Evolutionary conservation across 2,888 invertebrate genomes (phyloP).

Genomic region (Eilema griseolum): DNA sequence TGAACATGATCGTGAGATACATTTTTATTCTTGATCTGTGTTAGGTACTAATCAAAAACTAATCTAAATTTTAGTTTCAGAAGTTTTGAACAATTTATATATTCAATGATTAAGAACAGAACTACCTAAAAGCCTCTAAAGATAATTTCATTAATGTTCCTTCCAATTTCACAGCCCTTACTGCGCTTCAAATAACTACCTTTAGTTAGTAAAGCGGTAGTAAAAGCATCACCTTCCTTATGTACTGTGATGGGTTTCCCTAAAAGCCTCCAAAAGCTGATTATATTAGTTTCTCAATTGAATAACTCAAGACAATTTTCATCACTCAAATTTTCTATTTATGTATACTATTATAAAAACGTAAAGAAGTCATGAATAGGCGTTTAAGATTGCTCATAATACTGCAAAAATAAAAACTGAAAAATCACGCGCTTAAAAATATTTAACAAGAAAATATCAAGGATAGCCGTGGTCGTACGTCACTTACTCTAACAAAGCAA

Average conservation of each 20-base stretch:
- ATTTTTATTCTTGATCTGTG: no score
- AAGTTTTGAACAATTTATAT: background rate
- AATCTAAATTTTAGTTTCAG: no score
- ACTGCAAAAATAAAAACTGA: no score
- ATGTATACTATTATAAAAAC: no score
- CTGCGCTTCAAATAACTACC: background rate
- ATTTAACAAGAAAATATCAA: no score
- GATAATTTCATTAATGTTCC: conserved; percentile 1
- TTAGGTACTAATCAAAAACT: no score
- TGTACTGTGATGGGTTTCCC: background rate
- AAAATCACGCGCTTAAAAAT: no score
- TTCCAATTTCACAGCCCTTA: background rate
- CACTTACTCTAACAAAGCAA: no score
- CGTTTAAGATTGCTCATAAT: no score
- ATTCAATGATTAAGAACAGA: background rate
- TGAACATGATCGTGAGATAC: no score
- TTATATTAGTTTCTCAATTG: background rate
- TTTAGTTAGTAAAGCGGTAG: background rate
- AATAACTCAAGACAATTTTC: background rate
- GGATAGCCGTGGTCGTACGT: no score
- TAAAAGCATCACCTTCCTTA: conserved; percentile 8
- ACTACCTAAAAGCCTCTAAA: background rate
- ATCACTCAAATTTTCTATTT: background rate
- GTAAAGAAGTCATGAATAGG: no score
- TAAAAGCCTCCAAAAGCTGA: conserved; percentile 1